Evolutionary conservation across 2,888 invertebrate species (phyloP).

Genomic region (Carcina quercana): DNA sequence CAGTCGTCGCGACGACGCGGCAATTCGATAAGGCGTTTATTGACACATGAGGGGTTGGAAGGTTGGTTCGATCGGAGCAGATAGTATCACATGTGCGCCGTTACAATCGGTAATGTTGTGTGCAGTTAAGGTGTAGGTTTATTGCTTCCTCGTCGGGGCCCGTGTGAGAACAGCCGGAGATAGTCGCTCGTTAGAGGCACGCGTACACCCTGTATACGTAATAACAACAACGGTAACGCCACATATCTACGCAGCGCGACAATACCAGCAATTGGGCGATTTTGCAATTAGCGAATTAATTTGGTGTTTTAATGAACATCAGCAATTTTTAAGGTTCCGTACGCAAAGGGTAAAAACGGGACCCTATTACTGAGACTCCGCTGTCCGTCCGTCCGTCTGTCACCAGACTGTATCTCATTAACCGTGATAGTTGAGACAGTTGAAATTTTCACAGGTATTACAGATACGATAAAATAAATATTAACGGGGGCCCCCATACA

Average conservation of each 20-base stretch:
- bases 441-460: too few relatives aligned
- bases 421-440: too few relatives aligned
- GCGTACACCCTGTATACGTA: slow-evolving; percentile 27
- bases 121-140: slow-evolving; percentile 70
- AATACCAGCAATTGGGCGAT: background rate
- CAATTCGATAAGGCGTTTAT: slow-evolving; percentile 63
- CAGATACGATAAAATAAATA: too few relatives aligned
- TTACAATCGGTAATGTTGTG: slow-evolving; percentile 68
- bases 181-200: slow-evolving; percentile 62
- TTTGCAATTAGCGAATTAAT: too few relatives aligned
- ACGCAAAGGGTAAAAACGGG: too few relatives aligned
- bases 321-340: too few relatives aligned
- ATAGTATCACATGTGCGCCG: slow-evolving; percentile 59
- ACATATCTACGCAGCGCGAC: slow-evolving; percentile 13
- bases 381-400: too few relatives aligned
- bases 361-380: too few relatives aligned
- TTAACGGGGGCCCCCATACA: too few relatives aligned
- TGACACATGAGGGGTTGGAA: slow-evolving; percentile 35
- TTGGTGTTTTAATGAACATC: too few relatives aligned
- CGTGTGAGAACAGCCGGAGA: slow-evolving; percentile 66
- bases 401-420: too few relatives aligned
- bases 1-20: slow-evolving; percentile 26
- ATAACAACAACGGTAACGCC: slow-evolving; percentile 25
- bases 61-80: slow-evolving; percentile 37
- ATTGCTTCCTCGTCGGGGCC: slow-evolving; percentile 63